Evolutionary conservation across 2,888 invertebrate species (phyloP), one percentile per base, ranked within the genome.

Genomic region (Hanleya hanleyi): DNA sequence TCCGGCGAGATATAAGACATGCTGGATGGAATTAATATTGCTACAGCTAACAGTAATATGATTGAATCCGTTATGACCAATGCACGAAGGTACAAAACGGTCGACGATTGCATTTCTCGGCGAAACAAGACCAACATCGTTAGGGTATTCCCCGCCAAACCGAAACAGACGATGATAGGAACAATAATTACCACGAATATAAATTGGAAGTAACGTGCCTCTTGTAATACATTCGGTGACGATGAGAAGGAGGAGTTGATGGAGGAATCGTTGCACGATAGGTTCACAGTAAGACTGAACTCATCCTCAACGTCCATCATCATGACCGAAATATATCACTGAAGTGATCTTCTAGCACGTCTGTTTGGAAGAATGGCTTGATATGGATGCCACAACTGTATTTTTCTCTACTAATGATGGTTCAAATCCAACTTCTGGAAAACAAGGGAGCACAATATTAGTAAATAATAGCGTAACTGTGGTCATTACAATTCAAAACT

Each of bases 61-160:
- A 81, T 84, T 0, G 86, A 86, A 73, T 87, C 87, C 0, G 86
- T 85, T 29, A 87, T 75, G 22, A 86, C 87, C 26, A 87, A 77
- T 12, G 83, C 85, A 47, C 86, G 74, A 57, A 87, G 76, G 77
- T 86, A 86, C 38, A 81, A 80, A 41, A 86, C 82, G 6, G 87
- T 86, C 1, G 86, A 83, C 7, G 87, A 87, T 67, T 85, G 83
- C 87, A 86, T 86, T 75, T 87, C 86, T 41, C 80, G 77, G 15
- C 87, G 76, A 83, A 85, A 87, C 47, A 88, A 80, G 12, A 88
- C 86, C 26, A 86, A 79, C 57, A 88, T 86, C n/a, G 87, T 87
- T 12, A 87, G 78, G 15, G 83, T 81, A 73, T 88, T 88, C 22
- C 88, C 88, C 15, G 87, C 73, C 32, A 88, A 76, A 6, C 88